A percentile compares a stretch with the other conserved stretches of the same genome.
These are phyloP conservation scores for Chrysolina oricalcia DNA, from an alignment of 2,888 invertebrate genomes.

Conservation along the genomic window DNA sequence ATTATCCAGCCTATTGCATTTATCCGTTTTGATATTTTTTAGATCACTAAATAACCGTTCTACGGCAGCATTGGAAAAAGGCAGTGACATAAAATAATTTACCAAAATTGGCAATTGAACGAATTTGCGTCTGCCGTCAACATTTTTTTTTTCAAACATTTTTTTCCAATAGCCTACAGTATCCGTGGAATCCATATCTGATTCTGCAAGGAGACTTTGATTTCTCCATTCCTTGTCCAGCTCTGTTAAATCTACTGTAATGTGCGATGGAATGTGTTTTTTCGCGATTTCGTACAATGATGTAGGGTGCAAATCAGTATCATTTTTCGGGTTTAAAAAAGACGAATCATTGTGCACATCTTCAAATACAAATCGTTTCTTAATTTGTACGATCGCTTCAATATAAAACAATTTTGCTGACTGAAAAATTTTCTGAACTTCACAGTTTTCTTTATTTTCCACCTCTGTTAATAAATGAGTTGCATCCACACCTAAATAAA, in stretches of 20 bases:
- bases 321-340: slow-evolving; percentile 12
- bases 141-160: slow-evolving; percentile 21
- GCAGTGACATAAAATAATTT: slow-evolving; percentile 30
- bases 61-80: slow-evolving; percentile 28
- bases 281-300: slow-evolving; percentile 9
- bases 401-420: slow-evolving; percentile 35
- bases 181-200: not conserved
- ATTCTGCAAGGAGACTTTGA: slow-evolving; percentile 21
- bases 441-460: slow-evolving; percentile 21
- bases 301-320: not conserved
- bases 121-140: slow-evolving; percentile 31
- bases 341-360: slow-evolving; percentile 31
- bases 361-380: slow-evolving; percentile 32
- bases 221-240: slow-evolving; percentile 31
- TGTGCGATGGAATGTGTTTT: slow-evolving; percentile 23
- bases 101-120: slow-evolving; percentile 32
- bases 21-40: too few relatives aligned
- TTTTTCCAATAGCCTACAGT: slow-evolving; percentile 28
- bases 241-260: slow-evolving; percentile 31
- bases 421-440: slow-evolving; percentile 32
- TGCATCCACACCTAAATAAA: slow-evolving; percentile 27
- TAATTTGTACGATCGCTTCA: slow-evolving; percentile 27
- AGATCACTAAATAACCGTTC: slow-evolving; percentile 25
- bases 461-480: slow-evolving; percentile 30
- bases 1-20: slow-evolving; percentile 26